A percentile compares a stretch with the other conserved stretches of the same genome.
These are phyloP conservation scores for Triops longicaudatus DNA, from an alignment of 1,140 invertebrate genomes.

Conservation along the genomic window DNA sequence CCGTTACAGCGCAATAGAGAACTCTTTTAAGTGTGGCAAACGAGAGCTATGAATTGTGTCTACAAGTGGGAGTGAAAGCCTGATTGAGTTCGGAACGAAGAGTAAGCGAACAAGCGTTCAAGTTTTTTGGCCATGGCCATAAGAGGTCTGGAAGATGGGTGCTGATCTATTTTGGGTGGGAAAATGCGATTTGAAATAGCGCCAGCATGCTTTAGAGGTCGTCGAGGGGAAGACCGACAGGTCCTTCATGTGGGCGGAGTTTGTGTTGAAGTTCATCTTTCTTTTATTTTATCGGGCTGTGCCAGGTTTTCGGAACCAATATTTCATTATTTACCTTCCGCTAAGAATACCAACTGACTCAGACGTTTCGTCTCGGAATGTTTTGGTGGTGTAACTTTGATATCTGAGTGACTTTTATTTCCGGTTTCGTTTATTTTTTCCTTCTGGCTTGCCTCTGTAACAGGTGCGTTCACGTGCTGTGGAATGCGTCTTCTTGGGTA, in stretches of 20 bases:
- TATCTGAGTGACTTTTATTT: neutral
- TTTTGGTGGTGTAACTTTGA: neutral
- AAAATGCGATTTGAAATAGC: neutral
- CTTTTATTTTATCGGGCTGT: neutral
- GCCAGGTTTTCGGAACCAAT: neutral
- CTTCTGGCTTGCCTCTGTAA: neutral
- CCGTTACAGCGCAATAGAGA: no score
- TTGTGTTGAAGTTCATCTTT: neutral
- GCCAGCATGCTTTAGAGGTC: slow-evolving; percentile 11
- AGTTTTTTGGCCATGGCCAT: slow-evolving; percentile 1
- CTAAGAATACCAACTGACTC: neutral
- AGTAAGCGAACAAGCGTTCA: neutral
- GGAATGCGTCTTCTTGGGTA: neutral
- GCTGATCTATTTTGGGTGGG: slow-evolving; percentile 2
- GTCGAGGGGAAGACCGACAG: slow-evolving; percentile 3
- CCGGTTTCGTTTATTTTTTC: neutral
- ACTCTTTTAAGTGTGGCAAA: no score
- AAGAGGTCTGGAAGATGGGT: slow-evolving; percentile 3
- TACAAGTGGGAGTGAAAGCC: no score
- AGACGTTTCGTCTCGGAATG: neutral
- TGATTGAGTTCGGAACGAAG: neutral
- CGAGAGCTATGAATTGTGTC: no score
- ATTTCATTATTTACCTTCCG: neutral
- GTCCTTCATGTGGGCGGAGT: neutral
- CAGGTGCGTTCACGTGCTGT: neutral